Evolutionary conservation across 2,113 vertebrate genomes (phyloP), one percentile per base, ranked within the genome.

Genomic region (Callipepla californica): DNA sequence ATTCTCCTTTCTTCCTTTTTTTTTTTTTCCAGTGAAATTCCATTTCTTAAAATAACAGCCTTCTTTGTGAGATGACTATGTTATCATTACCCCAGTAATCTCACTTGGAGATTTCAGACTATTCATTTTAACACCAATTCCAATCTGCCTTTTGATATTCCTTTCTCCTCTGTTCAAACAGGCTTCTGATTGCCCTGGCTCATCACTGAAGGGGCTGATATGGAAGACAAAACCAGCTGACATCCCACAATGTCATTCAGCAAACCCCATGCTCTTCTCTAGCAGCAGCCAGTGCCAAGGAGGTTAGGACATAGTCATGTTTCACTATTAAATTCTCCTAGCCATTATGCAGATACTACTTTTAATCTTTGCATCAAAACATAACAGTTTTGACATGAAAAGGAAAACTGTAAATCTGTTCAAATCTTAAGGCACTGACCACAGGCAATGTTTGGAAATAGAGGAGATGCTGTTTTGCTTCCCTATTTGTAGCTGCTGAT

Each of bases 31-130:
- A 47, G 84, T 89, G 87, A 93, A 96, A 97, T 94, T 96, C 85
- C 48, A 72, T 96, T 95, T 96, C 93, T 95, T 97, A 93, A 93
- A 96, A 95, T 95, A 97, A 95, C 67, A 94, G 65, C 65, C 72
- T 84, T 85, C 86, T 95, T 96, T 95, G 80, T 96, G 87, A 70
- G 53, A 88, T 57, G 79, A 57, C 84, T 96, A 65, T 94, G 65
- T 96, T 96, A 89, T 85, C 89, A 85, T 97, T 97, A 93, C 62
- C 66, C 66, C 73, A 66, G 85, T 96, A 97, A 97, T 97, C 96
- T 97, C 93, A 91, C 93, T 94, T 86, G 94, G 95, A 97, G 94
- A 97, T 97, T 96, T 96, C 50, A 82, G 68, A 88, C 91, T 93
- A 92, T 95, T 96, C 86, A 77, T 97, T 97, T 94, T 92, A 95